Base-by-base conservation (phyloP, 2,797 vertebrate species). In the Argyrosomus regius region DNA sequence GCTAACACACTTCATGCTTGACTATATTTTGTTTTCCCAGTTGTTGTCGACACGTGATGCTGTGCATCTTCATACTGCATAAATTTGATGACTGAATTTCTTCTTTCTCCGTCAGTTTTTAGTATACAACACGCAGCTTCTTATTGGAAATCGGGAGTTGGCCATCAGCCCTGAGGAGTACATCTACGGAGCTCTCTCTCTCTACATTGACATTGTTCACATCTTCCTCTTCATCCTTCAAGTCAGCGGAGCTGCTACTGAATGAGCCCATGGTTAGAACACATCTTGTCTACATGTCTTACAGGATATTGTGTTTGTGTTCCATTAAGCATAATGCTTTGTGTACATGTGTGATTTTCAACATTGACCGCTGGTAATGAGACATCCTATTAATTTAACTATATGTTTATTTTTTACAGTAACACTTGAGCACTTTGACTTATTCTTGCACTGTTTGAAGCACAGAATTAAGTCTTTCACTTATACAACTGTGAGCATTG, bases 141-240 rank as follows among this genome's bases (percentile, higher is more conserved):
- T 99, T 54, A 94, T 99, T 62, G 98, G 98, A 54, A 99, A 99
- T 91, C 93, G 97, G 66, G 95, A 97, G 89, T 77, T 97, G 67
- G 90, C 96, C 3, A 94, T 99, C 88, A 97, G 96, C 85, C 98
- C 98, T 0, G 98, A 99, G 90, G 98, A 99, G 78, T 98, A 99
- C 16, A 31, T 99, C 84, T 98, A 94, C 0, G 98, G 97, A 0
- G 98, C 98, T 0, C 95, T 99, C 57, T 96, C 96, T 57, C 97
- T 99, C 84, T 99, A 99, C 90, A 95, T 97, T 0, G 97, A 99
- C 77, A 96, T 99, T 0, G 74, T 98, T 79, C 96, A 99, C 82
- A 98, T 99, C 91, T 99, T 99, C 85, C 96, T 97, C 69, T 97
- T 97, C 88, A 89, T 98, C 71, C 93, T 99, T 73, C 96, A 98